A percentile compares a stretch with the other conserved stretches of the same genome.
These are phyloP conservation scores for Zosterops lateralis DNA, from an alignment of 2,113 vertebrate species.

Conservation along the genomic window DNA sequence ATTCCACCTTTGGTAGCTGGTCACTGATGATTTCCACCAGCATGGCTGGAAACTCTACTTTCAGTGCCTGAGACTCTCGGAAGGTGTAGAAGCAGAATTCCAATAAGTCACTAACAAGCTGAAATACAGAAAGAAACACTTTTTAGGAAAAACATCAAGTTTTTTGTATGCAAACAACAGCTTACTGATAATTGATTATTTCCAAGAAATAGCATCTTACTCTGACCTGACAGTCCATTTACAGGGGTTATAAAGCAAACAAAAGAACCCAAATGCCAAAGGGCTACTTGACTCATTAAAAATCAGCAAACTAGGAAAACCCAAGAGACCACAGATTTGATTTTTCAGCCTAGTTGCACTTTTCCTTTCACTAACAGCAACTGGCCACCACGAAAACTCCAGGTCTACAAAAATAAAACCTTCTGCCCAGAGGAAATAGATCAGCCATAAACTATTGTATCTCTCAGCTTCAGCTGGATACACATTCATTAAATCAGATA, in stretches of 20 bases:
- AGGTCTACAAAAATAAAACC: background rate
- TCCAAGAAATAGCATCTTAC: background rate
- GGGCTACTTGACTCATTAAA: background rate
- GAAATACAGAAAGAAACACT: constrained; percentile 64
- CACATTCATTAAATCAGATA: background rate
- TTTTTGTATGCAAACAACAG: background rate
- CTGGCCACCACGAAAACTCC: background rate
- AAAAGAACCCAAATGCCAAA: background rate
- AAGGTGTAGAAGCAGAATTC: constrained; percentile 99
- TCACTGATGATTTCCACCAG: constrained; percentile 99
- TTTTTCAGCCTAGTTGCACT: background rate
- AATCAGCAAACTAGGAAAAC: background rate
- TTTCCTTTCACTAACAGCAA: background rate
- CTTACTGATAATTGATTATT: background rate
- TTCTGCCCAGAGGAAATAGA: background rate
- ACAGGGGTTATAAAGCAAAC: background rate
- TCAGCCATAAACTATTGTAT: background rate
- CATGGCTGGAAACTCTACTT: constrained; percentile 99
- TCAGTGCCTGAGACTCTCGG: constrained; percentile 96
- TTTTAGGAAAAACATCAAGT: background rate
- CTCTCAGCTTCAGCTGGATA: background rate
- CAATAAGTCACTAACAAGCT: constrained; percentile 93
- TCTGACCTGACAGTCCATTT: background rate
- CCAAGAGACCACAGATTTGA: background rate
- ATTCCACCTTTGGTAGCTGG: constrained; percentile 99